Conservation (phyloP, 1,140 invertebrate genomes). For the Penaeus japonicus region DNA sequence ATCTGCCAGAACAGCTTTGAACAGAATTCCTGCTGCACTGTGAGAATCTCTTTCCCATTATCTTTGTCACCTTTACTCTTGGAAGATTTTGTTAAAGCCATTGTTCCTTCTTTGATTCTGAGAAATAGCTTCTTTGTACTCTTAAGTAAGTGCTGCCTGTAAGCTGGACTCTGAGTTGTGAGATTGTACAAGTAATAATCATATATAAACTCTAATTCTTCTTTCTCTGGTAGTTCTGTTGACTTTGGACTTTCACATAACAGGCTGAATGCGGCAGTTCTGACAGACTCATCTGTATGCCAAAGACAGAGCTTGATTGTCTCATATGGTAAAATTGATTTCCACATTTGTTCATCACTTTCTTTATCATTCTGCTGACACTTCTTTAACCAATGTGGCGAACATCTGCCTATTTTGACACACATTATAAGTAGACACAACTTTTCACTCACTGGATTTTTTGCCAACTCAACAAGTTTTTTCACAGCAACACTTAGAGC, state of each 20-base stretch:
- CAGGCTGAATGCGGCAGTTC: conserved; percentile 71
- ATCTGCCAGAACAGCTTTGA: conserved; percentile 51
- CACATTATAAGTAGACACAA: conserved; percentile 57
- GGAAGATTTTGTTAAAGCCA: conserved; percentile 56
- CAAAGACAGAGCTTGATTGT: conserved; percentile 42
- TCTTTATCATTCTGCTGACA: neutral
- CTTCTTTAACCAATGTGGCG: conserved; percentile 23
- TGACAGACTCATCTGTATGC: conserved; percentile 61
- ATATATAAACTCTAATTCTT: conserved; percentile 76
- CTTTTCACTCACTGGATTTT: conserved; percentile 40
- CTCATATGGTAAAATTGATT: conserved; percentile 43
- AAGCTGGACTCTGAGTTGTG: conserved; percentile 73
- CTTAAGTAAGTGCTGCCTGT: conserved; percentile 66
- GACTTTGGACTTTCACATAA: conserved; percentile 79
- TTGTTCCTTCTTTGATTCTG: conserved; percentile 63
- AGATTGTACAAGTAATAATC: conserved; percentile 76
- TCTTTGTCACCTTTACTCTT: conserved; percentile 28
- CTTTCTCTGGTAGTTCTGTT: conserved; percentile 71
- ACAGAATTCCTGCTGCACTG: conserved; percentile 21
- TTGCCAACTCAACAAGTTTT: conserved; percentile 31
- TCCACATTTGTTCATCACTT: conserved; percentile 36
- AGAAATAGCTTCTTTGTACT: conserved; percentile 67
- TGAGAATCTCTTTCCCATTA: neutral
- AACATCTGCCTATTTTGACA: conserved; percentile 54
- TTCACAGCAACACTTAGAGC: conserved; percentile 31